phyloP scores from a whole-genome alignment of 2,113 vertebrate species.

The Crypturellus undulatus region DNA sequence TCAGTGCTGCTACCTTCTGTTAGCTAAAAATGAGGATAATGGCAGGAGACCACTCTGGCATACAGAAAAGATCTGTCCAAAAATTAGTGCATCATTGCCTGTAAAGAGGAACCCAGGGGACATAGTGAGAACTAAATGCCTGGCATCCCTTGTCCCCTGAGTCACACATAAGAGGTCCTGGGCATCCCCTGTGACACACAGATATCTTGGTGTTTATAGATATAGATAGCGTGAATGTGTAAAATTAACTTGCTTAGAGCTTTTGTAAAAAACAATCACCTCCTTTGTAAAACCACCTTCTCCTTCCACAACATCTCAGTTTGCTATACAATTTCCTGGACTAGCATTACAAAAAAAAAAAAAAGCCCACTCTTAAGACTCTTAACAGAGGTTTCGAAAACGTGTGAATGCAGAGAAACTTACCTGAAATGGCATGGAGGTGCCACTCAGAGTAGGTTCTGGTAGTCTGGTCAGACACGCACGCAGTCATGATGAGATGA shows the following conservation, averaged over 20 bases:
- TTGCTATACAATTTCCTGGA: not conserved
- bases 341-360: too few species aligned
- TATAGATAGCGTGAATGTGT: not conserved
- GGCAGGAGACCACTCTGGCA: not conserved
- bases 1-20: not conserved
- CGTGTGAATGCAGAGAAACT: rapidly evolving
- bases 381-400: not conserved
- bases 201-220: not conserved
- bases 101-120: not conserved
- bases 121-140: not conserved
- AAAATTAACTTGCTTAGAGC: not conserved
- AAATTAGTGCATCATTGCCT: not conserved
- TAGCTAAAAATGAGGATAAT: not conserved
- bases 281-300: not conserved
- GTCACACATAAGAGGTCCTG: not conserved
- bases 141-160: not conserved
- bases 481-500: not conserved
- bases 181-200: too few species aligned
- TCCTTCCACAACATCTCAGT: not conserved
- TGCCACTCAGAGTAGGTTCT: not conserved
- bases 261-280: not conserved
- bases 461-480: rapidly evolving
- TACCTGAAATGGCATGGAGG: rapidly evolving
- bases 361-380: not conserved
- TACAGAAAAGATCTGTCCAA: not conserved